Base-by-base conservation (phyloP, 2,888 invertebrate species). In the Eumacrocentrus americanus region DNA sequence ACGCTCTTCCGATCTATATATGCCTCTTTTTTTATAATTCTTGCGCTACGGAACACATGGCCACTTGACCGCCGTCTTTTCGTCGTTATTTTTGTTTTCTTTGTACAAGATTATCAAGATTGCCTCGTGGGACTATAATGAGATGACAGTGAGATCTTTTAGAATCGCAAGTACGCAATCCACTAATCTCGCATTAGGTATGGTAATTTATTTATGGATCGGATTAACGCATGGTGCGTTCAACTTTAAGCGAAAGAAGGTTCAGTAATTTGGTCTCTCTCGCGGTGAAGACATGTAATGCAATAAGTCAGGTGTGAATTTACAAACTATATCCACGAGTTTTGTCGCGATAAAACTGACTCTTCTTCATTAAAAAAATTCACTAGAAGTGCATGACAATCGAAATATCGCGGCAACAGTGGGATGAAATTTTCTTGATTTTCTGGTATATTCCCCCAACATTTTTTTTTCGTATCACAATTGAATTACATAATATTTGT, bases 11-110 rank as follows among this genome's bases (percentile, higher is more conserved):
- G 9, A 29, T 29, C 4, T 9, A 29, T 29, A 29, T 29, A 29
- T 29, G 29, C 62, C 52, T 59, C 62, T 59, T 51, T 40, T 59
- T 54, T 56, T 52, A 58, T 38, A 52, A 38, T 38, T 60, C 48
- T 61, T 56, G 44, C 22, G 11, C 48, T 47, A 67, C 64, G 60
- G 69, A 69, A 70, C 69, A 72, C 69, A 70, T 69, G 65, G 65
- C 70, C 68, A 68, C 64, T 69, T 64, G 63, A 63, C 63, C 57
- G 61, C 58, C 56, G 47, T 62, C 61, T 29, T 52, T 48, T 54
- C 47, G 23, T 47, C 51, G 5, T 42, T 16, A 44, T 22, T 46
- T 40, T 46, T 12, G 20, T 51, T 51, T 58, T 60, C 11, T 58
- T 60, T 50, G 54, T 60, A 55, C 60, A 60, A 54, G 55, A 53